These are phyloP conservation scores for Zosterops japonicus DNA, from an alignment of 2,113 vertebrate species.

Conservation along the genomic window DNA sequence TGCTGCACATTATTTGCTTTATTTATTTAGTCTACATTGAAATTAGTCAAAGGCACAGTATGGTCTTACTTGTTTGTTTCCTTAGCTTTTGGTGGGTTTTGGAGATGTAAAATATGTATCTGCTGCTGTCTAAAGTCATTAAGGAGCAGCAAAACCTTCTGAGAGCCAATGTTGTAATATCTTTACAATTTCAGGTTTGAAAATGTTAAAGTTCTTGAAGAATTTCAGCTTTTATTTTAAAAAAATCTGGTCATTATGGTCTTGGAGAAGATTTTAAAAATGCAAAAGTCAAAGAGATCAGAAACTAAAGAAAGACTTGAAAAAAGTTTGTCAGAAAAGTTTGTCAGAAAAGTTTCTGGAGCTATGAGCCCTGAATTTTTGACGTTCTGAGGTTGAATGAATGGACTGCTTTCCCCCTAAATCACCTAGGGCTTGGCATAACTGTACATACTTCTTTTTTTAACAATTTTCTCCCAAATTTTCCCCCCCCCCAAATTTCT, in stretches of 20 bases:
- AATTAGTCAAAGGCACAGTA: background rate
- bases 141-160: background rate
- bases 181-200: background rate
- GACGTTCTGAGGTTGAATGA: background rate
- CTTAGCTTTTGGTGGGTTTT: background rate
- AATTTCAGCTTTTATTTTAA: background rate
- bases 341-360: background rate
- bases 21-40: background rate
- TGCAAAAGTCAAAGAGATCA: background rate
- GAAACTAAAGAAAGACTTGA: background rate
- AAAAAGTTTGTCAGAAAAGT: background rate
- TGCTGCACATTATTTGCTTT: background rate
- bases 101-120: background rate
- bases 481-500: background rate
- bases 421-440: background rate
- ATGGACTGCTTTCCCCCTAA: background rate
- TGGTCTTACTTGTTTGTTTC: background rate
- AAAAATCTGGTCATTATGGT: background rate
- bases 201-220: background rate
- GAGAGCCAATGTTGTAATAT: background rate
- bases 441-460: background rate
- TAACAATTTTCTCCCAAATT: background rate
- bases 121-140: background rate
- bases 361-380: background rate
- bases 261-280: background rate